These are phyloP conservation scores for Stigmatopora argus DNA, from an alignment of 2,113 vertebrate genomes.

Conservation along the genomic window DNA sequence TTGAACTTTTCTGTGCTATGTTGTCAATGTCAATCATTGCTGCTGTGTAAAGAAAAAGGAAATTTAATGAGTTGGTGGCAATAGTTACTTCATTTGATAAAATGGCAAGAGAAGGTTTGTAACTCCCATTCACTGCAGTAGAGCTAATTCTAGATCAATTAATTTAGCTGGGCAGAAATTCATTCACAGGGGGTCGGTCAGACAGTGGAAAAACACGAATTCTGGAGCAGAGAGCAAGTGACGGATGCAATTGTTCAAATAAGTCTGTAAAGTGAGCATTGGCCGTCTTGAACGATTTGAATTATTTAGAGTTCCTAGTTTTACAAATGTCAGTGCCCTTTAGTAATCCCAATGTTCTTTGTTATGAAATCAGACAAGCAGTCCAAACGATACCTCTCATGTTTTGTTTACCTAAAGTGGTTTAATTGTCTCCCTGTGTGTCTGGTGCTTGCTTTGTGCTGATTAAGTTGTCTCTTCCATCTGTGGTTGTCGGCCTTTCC, in stretches of 20 bases:
- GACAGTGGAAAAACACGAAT: slow-evolving; percentile 4
- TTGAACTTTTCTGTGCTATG: background rate
- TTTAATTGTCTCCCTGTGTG: background rate
- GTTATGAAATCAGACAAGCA: background rate
- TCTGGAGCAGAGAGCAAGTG: slow-evolving; percentile 3
- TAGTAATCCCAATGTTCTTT: background rate
- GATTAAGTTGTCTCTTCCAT: too few species aligned
- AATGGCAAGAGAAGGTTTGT: background rate
- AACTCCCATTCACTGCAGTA: background rate
- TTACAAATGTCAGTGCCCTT: background rate
- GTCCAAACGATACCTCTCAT: background rate
- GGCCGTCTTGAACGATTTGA: background rate
- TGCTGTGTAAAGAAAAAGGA: background rate
- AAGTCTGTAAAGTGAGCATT: slow-evolving; percentile 1
- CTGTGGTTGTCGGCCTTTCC: too few species aligned
- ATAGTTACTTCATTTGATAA: background rate
- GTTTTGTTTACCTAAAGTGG: too few species aligned
- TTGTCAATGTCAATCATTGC: background rate
- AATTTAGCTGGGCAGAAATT: background rate
- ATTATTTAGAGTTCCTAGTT: slow-evolving; percentile 2
- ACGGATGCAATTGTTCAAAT: background rate
- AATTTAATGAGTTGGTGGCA: slow-evolving; percentile 1
- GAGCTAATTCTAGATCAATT: background rate
- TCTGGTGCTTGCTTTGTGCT: too few species aligned
- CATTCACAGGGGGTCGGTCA: slow-evolving; percentile 6